Evolutionary conservation across 2,888 invertebrate species (phyloP).

Genomic region (Cephus pygmeus): DNA sequence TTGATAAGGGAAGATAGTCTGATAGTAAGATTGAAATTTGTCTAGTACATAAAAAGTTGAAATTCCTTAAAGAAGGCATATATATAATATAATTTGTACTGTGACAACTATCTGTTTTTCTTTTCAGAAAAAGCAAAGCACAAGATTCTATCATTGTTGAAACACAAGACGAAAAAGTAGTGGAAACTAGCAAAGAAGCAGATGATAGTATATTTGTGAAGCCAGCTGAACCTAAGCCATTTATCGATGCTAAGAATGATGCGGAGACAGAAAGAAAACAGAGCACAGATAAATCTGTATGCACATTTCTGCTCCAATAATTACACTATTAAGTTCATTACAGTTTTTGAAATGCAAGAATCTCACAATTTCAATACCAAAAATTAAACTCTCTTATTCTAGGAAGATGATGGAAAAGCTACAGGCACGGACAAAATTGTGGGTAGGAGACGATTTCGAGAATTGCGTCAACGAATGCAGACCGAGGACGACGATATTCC

Average conservation of each 20-base stretch:
- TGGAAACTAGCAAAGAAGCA: conserved; percentile 34
- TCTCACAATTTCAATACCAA: too few species aligned
- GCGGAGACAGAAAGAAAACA: conserved; percentile 40
- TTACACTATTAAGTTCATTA: not conserved
- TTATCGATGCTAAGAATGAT: conserved; percentile 41
- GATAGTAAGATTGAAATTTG: too few species aligned
- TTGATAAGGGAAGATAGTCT: too few species aligned
- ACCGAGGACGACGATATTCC: conserved; percentile 85
- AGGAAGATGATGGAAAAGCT: conserved; percentile 66
- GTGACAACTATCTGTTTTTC: too few species aligned
- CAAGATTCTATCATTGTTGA: conserved; percentile 48
- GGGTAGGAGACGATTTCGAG: conserved; percentile 83
- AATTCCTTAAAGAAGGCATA: too few species aligned
- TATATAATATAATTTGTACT: too few species aligned
- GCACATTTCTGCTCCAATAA: not conserved
- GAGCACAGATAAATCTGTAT: conserved; percentile 49
- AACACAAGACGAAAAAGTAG: conserved; percentile 40
- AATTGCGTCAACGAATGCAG: conserved; percentile 86
- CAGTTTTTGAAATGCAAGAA: too few species aligned
- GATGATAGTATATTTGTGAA: conserved; percentile 57
- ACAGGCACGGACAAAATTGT: conserved; percentile 52
- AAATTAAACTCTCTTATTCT: conserved; percentile 21
- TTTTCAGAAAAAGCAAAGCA: conserved; percentile 50
- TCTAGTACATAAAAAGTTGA: too few species aligned
- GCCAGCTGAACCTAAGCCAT: conserved; percentile 54